These are phyloP conservation scores for Leptosomus discolor DNA, from an alignment of 2,113 vertebrate genomes.

Conservation along the genomic window DNA sequence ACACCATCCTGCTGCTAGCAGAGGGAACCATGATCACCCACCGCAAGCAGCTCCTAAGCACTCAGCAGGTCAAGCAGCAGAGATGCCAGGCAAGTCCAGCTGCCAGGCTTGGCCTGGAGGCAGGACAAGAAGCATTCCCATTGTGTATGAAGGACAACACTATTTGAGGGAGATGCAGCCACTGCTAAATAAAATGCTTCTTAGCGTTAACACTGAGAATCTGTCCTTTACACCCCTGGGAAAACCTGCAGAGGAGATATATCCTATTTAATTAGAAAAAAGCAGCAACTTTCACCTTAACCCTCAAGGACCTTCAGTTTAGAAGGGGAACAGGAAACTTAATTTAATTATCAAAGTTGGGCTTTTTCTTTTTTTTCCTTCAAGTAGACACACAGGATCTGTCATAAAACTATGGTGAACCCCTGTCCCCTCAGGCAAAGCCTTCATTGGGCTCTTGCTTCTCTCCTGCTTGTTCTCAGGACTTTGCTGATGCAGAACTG, in stretches of 20 bases:
- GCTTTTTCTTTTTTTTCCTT: background rate
- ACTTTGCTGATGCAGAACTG: fast-evolving
- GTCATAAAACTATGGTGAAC: background rate
- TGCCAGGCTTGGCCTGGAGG: background rate
- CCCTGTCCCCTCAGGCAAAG: background rate
- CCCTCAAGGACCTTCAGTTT: background rate
- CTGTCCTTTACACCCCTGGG: background rate
- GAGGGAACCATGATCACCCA: fast-evolving
- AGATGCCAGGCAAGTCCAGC: background rate
- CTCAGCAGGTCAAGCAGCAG: background rate
- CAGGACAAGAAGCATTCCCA: background rate
- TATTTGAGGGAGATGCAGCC: background rate
- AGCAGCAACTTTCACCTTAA: background rate
- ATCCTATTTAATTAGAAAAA: background rate
- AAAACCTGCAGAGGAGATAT: background rate
- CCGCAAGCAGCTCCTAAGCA: background rate
- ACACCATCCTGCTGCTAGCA: background rate
- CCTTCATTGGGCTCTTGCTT: background rate
- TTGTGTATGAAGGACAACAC: fast-evolving
- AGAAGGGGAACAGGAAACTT: background rate
- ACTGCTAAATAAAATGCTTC: background rate
- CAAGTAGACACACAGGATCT: background rate
- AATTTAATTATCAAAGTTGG: background rate
- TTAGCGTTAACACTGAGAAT: background rate
- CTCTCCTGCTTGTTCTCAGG: background rate